Evolutionary conservation across 2,797 vertebrate species (phyloP).

Genomic region (Limosa lapponica): DNA sequence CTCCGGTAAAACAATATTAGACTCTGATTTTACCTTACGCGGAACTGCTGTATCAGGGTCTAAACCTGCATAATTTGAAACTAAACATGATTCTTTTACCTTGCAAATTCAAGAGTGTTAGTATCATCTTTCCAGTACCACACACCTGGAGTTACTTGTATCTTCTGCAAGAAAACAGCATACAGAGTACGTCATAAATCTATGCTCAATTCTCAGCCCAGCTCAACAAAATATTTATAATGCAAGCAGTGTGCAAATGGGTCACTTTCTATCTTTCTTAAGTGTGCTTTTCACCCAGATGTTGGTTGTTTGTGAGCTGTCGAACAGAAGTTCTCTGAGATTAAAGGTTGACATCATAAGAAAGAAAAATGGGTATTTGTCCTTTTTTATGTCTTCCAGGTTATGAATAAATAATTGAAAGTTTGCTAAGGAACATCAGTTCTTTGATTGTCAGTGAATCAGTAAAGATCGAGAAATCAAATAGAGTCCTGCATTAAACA

Average conservation of each 20-base stretch:
- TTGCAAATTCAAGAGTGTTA: constrained; percentile 71
- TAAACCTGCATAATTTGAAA: neutral
- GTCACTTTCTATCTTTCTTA: neutral
- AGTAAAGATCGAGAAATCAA: neutral
- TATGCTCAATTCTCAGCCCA: neutral
- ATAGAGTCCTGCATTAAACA: neutral
- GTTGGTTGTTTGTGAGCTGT: neutral
- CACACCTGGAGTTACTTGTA: constrained; percentile 29
- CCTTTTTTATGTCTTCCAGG: neutral
- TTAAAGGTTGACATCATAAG: neutral
- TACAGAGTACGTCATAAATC: neutral
- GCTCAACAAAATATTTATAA: neutral
- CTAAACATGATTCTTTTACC: constrained; percentile 45
- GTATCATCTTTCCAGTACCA: constrained; percentile 77
- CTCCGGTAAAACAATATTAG: neutral
- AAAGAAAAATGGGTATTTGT: neutral
- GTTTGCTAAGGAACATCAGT: neutral
- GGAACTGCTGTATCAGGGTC: neutral
- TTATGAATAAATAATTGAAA: neutral
- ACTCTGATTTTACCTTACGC: neutral
- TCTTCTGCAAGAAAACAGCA: constrained; percentile 57
- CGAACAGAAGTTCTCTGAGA: neutral
- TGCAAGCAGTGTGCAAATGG: neutral
- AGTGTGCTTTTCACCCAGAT: neutral
- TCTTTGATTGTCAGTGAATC: neutral